Evolutionary conservation across 92 coral and sea anemone species (phyloP).

Genomic region (Phenganax marumi): DNA sequence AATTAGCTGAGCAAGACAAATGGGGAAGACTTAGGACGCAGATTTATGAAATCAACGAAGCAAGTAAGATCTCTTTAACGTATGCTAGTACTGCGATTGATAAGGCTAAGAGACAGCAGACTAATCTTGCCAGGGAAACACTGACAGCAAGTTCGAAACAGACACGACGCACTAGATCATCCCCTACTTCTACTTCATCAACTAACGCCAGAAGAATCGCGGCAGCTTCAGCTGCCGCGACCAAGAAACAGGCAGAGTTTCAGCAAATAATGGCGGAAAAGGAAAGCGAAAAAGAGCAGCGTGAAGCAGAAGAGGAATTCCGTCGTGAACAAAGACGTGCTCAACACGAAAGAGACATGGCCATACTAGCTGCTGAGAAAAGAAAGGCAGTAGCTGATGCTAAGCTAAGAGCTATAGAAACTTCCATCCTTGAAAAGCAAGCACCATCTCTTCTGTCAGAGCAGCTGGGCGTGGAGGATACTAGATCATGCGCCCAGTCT

Average conservation of each 20-base stretch:
- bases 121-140: not conserved
- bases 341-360: conserved; percentile 54
- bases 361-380: conserved; percentile 51
- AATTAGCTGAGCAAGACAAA: conserved; percentile 33
- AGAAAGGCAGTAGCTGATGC: conserved; percentile 57
- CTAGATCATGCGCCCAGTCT: conserved; percentile 21
- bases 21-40: conserved; percentile 28
- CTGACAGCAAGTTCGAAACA: conserved; percentile 33
- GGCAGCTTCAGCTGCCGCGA: conserved; percentile 59
- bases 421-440: conserved; percentile 44
- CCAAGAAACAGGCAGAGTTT: conserved; percentile 58
- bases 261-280: conserved; percentile 57
- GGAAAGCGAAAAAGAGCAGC: conserved; percentile 44
- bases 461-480: not conserved
- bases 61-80: not conserved
- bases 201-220: conserved; percentile 48
- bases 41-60: conserved; percentile 14
- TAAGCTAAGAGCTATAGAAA: conserved; percentile 52
- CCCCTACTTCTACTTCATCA: conserved; percentile 21
- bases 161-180: conserved; percentile 36
- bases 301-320: conserved; percentile 56
- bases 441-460: conserved; percentile 1
- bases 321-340: conserved; percentile 40
- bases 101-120: not conserved
- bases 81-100: not conserved